Evolutionary conservation across 2,888 invertebrate genomes (phyloP), one percentile per base, ranked within the genome.

Genomic region (Dynastes tityus): DNA sequence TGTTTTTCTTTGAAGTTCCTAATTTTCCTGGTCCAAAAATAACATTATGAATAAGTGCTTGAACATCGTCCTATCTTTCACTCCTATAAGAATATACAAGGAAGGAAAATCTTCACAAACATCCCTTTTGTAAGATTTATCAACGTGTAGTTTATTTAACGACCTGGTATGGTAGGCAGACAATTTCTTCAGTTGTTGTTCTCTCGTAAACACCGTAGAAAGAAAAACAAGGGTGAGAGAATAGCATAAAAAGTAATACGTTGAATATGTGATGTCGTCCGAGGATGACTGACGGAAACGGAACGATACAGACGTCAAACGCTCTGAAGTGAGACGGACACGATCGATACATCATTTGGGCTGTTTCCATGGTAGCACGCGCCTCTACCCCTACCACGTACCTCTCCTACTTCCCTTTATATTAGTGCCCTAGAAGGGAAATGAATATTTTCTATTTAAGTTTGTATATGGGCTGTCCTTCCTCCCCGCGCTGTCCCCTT

Each of bases 331-430:
- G 87, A 87, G 89, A 89, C 84, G 84, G 85, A 85, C 82, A 84
- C 86, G 89, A 89, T 89, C 89, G 89, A 89, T 89, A 89, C 89
- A 88, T 89, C 89, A 89, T 89, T 89, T 89, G 89, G 88, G 88
- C 89, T 89, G 89, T 89, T 89, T 88, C 89, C 89, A 89, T 89
- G 89, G 89, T 87, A 89, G 89, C 89, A 89, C 87, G 88, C 87
- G 87, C 87, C 88, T 87, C 87, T 87, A 85, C 85, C 85, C 87
- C 87, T 85, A 83, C 85, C 84, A 83, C 83, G 82, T 79, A 81
- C 84, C 84, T 84, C 84, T 80, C 83, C 83, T 81, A 76, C 78
- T 81, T 84, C 84, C 83, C 84, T 86, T 87, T 87, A 87, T 87
- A 88, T 87, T 87, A 87, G 87, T 86, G 85, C 85, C 85, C 86